A percentile compares a stretch with the other conserved stretches of the same genome.
These are phyloP conservation scores for Pilophorus perplexus DNA, from an alignment of 2,888 invertebrate species.

Conservation along the genomic window DNA sequence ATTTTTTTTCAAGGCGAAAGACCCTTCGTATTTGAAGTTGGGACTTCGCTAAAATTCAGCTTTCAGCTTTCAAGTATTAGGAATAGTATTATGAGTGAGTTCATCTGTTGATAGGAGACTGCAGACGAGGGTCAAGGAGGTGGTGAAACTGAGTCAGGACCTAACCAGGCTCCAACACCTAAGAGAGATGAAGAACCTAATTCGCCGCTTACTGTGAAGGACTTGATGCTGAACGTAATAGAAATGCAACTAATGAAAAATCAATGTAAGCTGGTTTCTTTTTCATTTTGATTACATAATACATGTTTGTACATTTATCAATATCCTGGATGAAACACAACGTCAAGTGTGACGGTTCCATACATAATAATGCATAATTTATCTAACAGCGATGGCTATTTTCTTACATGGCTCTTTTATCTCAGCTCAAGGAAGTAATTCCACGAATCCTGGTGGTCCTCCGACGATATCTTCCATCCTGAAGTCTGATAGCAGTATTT, in stretches of 20 bases:
- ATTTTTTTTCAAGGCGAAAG: too few species aligned
- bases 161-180: constrained; percentile 51
- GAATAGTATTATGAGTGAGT: constrained; percentile 45
- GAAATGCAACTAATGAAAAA: constrained; percentile 72
- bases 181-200: constrained; percentile 51
- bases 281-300: too few species aligned
- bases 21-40: not conserved
- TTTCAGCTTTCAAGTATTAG: not conserved
- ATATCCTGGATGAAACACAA: too few species aligned
- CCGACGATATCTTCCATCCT: constrained; percentile 63
- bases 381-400: too few species aligned
- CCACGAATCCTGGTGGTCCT: constrained; percentile 51
- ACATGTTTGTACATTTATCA: too few species aligned
- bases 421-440: constrained; percentile 25
- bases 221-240: constrained; percentile 78
- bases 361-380: too few species aligned
- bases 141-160: constrained; percentile 55
- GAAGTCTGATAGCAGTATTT: constrained; percentile 58
- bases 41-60: too few species aligned
- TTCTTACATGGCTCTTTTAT: not conserved
- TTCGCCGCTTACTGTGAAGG: constrained; percentile 68
- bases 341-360: too few species aligned
- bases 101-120: constrained; percentile 59
- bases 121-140: constrained; percentile 76
- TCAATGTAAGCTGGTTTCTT: constrained; percentile 52